A percentile compares a stretch with the other conserved stretches of the same genome.
Evolutionary conservation across 2,797 vertebrate species (phyloP).

Genomic region (Girardinus metallicus): DNA sequence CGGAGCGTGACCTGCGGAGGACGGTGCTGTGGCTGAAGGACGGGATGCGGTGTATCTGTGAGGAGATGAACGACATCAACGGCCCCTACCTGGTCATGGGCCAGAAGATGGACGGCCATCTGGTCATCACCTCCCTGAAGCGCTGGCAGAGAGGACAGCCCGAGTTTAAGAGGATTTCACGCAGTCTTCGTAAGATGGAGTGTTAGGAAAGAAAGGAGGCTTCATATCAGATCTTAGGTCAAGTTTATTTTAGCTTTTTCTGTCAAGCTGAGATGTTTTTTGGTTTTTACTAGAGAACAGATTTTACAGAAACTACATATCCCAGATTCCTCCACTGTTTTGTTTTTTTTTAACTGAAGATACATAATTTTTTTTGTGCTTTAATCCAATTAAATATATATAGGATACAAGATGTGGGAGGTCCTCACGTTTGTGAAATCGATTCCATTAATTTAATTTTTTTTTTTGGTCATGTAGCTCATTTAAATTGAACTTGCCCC

Average conservation of each 20-base stretch:
- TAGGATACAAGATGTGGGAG: neutral
- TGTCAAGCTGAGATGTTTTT: slow-evolving; percentile 7
- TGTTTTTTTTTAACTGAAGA: neutral
- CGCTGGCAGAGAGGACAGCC: slow-evolving; percentile 97
- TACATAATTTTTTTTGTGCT: neutral
- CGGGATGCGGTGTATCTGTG: slow-evolving; percentile 94
- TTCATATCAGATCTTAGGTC: slow-evolving; percentile 24
- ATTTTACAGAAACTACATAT: slow-evolving; percentile 7
- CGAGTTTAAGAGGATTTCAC: slow-evolving; percentile 95
- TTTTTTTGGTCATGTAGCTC: neutral
- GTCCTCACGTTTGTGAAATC: neutral
- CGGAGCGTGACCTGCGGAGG: slow-evolving; percentile 92
- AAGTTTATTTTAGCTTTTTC: slow-evolving; percentile 25
- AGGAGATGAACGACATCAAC: slow-evolving; percentile 97
- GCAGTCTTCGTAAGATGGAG: slow-evolving; percentile 96
- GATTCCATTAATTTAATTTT: neutral
- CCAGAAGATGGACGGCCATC: slow-evolving; percentile 92
- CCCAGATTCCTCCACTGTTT: neutral
- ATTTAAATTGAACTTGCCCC: slow-evolving; percentile 7
- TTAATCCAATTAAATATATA: neutral
- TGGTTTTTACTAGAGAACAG: slow-evolving; percentile 10
- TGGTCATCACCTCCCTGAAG: slow-evolving; percentile 97
- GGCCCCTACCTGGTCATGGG: slow-evolving; percentile 98
- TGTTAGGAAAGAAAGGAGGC: slow-evolving; percentile 79
- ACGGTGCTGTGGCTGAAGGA: slow-evolving; percentile 94